A percentile compares a stretch with the other conserved stretches of the same genome.
phyloP scores from a whole-genome alignment of 1,140 invertebrate species.

The Lordiphosa clarofinis region DNA sequence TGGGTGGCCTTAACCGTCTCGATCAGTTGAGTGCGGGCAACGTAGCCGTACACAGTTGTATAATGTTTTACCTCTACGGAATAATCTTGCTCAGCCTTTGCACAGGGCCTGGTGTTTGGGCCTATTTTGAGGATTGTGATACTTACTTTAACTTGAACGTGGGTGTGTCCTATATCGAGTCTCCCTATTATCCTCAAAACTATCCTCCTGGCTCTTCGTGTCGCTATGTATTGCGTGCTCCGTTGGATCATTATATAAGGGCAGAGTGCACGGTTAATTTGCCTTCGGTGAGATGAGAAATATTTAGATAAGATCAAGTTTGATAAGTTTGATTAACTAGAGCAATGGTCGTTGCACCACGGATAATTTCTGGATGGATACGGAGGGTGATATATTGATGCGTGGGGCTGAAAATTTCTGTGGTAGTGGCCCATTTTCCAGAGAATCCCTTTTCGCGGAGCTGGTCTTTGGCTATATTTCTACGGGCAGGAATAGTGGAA shows the following conservation, averaged over 20 bases:
- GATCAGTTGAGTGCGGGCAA: slow-evolving; percentile 48
- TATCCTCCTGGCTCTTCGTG: slow-evolving; percentile 71
- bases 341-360: slow-evolving; percentile 51
- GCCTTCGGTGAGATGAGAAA: slow-evolving; percentile 41
- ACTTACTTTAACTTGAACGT: slow-evolving; percentile 29
- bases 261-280: slow-evolving; percentile 50
- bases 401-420: slow-evolving; percentile 67
- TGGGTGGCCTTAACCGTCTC: slow-evolving; percentile 20
- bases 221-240: slow-evolving; percentile 65
- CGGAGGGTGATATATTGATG: slow-evolving; percentile 63
- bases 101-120: slow-evolving; percentile 16
- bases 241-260: slow-evolving; percentile 58
- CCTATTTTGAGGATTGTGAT: slow-evolving; percentile 66
- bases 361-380: slow-evolving; percentile 66
- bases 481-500: slow-evolving; percentile 22
- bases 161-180: slow-evolving; percentile 55
- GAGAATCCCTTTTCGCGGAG: slow-evolving; percentile 60
- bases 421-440: slow-evolving; percentile 45
- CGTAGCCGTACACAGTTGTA: slow-evolving; percentile 25
- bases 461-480: slow-evolving; percentile 65
- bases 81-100: slow-evolving; percentile 25
- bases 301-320: neutral
- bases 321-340: slow-evolving; percentile 7
- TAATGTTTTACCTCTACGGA: slow-evolving; percentile 23
- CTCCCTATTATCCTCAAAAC: slow-evolving; percentile 60